Conservation (phyloP, 1,140 invertebrate species). For the Heliconius himera region DNA sequence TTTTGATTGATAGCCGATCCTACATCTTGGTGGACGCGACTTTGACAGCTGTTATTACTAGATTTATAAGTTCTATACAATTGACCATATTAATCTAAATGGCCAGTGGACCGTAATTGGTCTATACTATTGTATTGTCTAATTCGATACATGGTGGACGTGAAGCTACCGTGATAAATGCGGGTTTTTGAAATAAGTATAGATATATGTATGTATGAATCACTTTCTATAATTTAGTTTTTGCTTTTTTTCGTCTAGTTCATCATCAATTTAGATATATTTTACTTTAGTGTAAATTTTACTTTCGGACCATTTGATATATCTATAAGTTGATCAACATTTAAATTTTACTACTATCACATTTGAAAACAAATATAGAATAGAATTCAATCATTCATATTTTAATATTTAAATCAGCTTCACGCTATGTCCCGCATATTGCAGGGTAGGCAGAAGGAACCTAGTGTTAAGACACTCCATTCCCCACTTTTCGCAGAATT, state of each 20-base stretch:
- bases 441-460: too few relatives aligned
- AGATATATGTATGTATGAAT: not conserved
- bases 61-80: slow-evolving; percentile 55
- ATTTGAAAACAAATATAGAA: too few relatives aligned
- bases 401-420: too few relatives aligned
- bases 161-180: slow-evolving; percentile 40
- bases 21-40: slow-evolving; percentile 68
- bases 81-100: slow-evolving; percentile 58
- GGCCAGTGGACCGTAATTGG: slow-evolving; percentile 37
- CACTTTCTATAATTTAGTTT: not conserved
- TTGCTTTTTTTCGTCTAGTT: not conserved
- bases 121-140: slow-evolving; percentile 41
- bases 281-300: too few relatives aligned
- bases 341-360: too few relatives aligned
- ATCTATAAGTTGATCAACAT: too few relatives aligned
- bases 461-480: too few relatives aligned
- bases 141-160: slow-evolving; percentile 34
- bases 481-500: too few relatives aligned
- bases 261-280: too few relatives aligned
- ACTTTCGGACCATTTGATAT: too few relatives aligned
- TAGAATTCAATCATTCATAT: too few relatives aligned
- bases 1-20: slow-evolving; percentile 74
- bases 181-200: not conserved
- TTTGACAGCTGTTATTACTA: slow-evolving; percentile 60
- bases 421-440: too few relatives aligned